Base-by-base conservation (phyloP, 2,888 invertebrate species). In the Hedya salicella region DNA sequence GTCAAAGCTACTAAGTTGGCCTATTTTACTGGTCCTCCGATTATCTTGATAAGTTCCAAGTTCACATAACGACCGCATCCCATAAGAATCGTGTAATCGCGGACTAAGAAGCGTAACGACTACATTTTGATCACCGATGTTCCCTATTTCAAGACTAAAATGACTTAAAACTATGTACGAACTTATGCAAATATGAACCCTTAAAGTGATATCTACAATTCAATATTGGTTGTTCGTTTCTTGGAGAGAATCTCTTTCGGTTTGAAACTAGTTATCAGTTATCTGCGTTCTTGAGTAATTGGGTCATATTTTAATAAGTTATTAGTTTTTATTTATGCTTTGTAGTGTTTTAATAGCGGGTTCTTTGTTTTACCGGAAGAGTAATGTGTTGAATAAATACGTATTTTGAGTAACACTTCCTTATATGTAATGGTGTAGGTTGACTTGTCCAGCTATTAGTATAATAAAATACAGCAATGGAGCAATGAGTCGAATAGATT, bases 11-110 rank as follows among this genome's bases (percentile, higher is more conserved):
- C 50, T 42, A 42, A 50, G 50, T 61, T 42, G 42, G 36, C 62
- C 62, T 46, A 56, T 56, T 56, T 60, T 40, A 54, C 25, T 49
- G 56, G 48, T n/a, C 46, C 25, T 4, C 36, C 8, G 36, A 54
- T 48, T 19, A 56, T 56, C 54, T 25, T 39, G 46, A 62, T 44
- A 56, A 63, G 54, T 40, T 56, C 39, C n/a, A 63, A 56, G 63
- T 56, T 56, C 63, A 63, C 48, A 16, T 62, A 48, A 62, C 36
- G 16, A 36, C 62, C 54, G 8, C 39, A 16, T 21, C 39, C 17
- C 19, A n/a, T 48, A 21, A 14, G 14, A 54, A 62, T 56, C 54
- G 56, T 63, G 63, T 63, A 63, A 56, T 40, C 54, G 39, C 17
- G 48, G 48, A 53, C 14, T 63, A 56, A 56, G 40, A 9, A 56